phyloP scores from a whole-genome alignment of 2,888 invertebrate species.

The Mechanitis mazaeus region DNA sequence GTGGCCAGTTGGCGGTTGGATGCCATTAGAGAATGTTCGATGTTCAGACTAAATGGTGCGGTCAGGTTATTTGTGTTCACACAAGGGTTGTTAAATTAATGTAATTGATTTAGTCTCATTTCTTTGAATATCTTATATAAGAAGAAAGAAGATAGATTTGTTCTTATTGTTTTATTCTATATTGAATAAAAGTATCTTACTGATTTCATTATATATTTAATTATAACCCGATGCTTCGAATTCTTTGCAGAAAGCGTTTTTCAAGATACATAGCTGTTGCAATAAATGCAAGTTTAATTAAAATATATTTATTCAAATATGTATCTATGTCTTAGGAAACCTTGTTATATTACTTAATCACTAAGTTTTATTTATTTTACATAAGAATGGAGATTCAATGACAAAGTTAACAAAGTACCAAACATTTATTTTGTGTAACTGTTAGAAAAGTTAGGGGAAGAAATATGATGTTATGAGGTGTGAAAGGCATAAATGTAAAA shows the following conservation, averaged over 20 bases:
- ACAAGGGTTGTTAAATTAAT: conserved; percentile 39
- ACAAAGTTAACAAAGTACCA: conserved; percentile 63
- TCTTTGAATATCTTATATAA: conserved; percentile 13
- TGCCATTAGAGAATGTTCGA: conserved; percentile 72
- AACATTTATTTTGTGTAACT: conserved; percentile 74
- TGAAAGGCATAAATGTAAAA: conserved; percentile 76
- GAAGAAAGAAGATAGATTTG: too few species aligned
- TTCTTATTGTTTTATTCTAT: conserved; percentile 5
- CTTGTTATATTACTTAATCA: background rate
- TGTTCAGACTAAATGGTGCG: conserved; percentile 67
- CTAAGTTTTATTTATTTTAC: background rate
- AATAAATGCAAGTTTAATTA: too few species aligned
- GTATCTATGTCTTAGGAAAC: too few species aligned
- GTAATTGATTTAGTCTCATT: conserved; percentile 31
- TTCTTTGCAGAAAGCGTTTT: too few species aligned
- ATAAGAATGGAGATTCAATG: conserved; percentile 20
- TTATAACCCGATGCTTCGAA: too few species aligned
- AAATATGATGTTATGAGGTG: conserved; percentile 77
- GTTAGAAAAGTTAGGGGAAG: conserved; percentile 69
- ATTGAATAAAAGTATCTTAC: background rate
- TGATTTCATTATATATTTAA: too few species aligned
- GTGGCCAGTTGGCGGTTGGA: conserved; percentile 73
- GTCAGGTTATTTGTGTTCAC: conserved; percentile 58
- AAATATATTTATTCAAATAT: background rate
- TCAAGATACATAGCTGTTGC: too few species aligned